Conservation (phyloP, 2,888 invertebrate species). For the Luffia ferchaultella region DNA sequence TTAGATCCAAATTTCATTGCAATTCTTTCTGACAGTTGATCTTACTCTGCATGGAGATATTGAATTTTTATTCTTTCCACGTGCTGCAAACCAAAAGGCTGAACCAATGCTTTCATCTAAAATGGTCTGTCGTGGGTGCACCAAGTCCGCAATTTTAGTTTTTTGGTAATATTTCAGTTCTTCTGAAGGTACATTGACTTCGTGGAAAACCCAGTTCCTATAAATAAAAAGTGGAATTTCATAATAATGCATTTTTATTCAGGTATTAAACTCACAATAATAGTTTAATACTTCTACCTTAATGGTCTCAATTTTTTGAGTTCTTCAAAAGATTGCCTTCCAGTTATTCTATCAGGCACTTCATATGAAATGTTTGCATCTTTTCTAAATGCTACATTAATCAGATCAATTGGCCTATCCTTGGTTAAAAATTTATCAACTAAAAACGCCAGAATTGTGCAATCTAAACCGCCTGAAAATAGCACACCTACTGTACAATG, state of each 20-base stretch:
- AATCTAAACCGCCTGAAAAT: conserved; percentile 97
- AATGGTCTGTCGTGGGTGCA: conserved; percentile 86
- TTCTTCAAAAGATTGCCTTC: conserved; percentile 73
- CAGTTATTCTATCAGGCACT: conserved; percentile 88
- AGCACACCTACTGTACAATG: conserved; percentile 81
- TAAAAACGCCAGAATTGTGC: conserved; percentile 86
- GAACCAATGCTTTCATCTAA: conserved; percentile 96
- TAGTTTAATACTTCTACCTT: conserved; percentile 32
- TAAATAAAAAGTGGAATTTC: conserved; percentile 10
- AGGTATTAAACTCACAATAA: not conserved
- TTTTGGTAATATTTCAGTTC: conserved; percentile 69
- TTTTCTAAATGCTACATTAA: conserved; percentile 93
- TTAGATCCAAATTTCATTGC: no score
- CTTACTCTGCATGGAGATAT: conserved; percentile 72
- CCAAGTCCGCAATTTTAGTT: conserved; percentile 74
- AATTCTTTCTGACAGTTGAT: no score
- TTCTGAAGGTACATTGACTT: conserved; percentile 76
- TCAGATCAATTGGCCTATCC: conserved; percentile 82
- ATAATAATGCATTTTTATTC: not conserved
- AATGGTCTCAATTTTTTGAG: conserved; percentile 72
- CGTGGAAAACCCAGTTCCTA: conserved; percentile 84
- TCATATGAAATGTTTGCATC: conserved; percentile 52
- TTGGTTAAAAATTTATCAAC: conserved; percentile 73
- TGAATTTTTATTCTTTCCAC: conserved; percentile 67
- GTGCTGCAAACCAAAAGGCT: conserved; percentile 96